A percentile compares a stretch with the other conserved stretches of the same genome.
phyloP scores from a whole-genome alignment of 2,113 vertebrate species.

The Scomber colias region DNA sequence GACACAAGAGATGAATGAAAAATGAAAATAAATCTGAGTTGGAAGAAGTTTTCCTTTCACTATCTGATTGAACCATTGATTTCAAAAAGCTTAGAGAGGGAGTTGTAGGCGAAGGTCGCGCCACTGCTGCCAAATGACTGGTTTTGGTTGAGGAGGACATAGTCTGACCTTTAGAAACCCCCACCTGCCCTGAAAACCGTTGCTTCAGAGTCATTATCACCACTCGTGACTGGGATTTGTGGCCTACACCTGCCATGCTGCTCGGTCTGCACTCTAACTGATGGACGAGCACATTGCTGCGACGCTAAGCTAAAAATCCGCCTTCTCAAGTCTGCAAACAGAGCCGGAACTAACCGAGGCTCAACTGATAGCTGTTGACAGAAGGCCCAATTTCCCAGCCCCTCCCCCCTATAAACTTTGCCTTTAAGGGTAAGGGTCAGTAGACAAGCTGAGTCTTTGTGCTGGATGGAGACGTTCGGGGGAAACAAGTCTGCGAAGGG shows the following conservation, averaged over 20 bases:
- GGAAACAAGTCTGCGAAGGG: neutral
- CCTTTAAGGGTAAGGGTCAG: constrained; percentile 19
- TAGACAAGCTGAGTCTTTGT: neutral
- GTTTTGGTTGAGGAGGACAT: constrained; percentile 7
- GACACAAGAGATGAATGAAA: no score
- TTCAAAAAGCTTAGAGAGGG: neutral
- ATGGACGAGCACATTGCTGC: constrained; percentile 13
- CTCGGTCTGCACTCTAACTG: constrained; percentile 26
- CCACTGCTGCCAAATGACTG: neutral
- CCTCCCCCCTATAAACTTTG: neutral
- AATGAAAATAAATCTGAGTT: no score
- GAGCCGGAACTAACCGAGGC: neutral
- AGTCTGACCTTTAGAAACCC: constrained; percentile 1
- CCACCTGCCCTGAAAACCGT: neutral
- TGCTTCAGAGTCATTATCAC: constrained; percentile 48
- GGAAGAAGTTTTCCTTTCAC: no score
- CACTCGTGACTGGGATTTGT: constrained; percentile 64
- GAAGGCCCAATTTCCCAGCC: neutral
- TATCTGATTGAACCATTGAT: neutral
- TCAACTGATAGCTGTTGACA: constrained; percentile 23
- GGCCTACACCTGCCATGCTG: constrained; percentile 18
- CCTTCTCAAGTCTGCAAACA: constrained; percentile 41
- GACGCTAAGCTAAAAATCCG: constrained; percentile 51
- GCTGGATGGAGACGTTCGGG: neutral
- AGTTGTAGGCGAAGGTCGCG: neutral